These are phyloP conservation scores for Leptodirus hochenwartii DNA, from an alignment of 2,888 invertebrate genomes.

Conservation along the genomic window DNA sequence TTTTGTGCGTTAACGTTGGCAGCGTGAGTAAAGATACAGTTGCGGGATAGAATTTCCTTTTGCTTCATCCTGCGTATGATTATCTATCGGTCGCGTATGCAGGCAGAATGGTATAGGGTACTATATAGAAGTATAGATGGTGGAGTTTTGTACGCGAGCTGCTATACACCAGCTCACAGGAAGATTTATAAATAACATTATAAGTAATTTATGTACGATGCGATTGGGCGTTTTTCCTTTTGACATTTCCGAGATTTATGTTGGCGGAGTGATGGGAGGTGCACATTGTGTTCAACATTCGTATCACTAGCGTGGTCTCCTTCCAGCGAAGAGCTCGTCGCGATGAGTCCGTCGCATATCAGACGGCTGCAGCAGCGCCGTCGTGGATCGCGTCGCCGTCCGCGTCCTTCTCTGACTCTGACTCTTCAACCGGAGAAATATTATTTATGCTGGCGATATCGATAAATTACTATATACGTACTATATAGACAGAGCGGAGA, in stretches of 20 bases:
- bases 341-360: no score
- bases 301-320: constrained; percentile 17
- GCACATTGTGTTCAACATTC: constrained; percentile 22
- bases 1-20: no score
- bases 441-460: constrained; percentile 31
- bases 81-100: no score
- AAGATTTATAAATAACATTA: constrained; percentile 29
- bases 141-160: no score
- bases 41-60: no score
- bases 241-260: constrained; percentile 28
- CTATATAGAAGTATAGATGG: no score
- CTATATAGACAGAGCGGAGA: no score
- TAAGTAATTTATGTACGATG: constrained; percentile 29
- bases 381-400: not conserved
- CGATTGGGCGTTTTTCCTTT: constrained; percentile 30
- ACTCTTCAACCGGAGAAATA: constrained; percentile 27
- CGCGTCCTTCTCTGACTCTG: constrained; percentile 9
- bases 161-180: constrained; percentile 15
- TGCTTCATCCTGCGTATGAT: no score
- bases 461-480: constrained; percentile 19
- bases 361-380: constrained; percentile 6
- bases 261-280: constrained; percentile 28
- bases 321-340: no score
- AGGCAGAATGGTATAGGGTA: no score
- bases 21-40: no score